Evolutionary conservation across 1,140 invertebrate species (phyloP), one percentile per base, ranked within the genome.

Genomic region (Micrasema minimum): DNA sequence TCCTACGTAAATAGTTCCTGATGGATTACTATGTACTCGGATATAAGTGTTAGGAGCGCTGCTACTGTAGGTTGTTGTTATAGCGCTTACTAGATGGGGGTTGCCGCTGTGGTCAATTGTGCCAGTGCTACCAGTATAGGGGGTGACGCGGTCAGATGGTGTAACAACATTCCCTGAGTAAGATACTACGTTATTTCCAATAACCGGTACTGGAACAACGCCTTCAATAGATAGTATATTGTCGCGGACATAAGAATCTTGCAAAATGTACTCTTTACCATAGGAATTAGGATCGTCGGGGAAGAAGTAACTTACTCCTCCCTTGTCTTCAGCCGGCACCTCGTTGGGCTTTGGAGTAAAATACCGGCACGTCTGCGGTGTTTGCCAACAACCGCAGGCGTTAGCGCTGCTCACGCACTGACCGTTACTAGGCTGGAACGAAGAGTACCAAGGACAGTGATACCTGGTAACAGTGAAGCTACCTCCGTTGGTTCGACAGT

Each of bases 401-500:
- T 23, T 41, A 16, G 38, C 22, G 35, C 37, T 59, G 12, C 10
- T 59, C 16, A 59, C 55, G 10, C 55, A 59, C 37, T 59, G 55
- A 11, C 55, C 55, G 10, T 18, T 59, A 20, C 16, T 41, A 0
- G 55, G 55, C 18, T 59, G 55, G 35, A 41, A 59, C 1, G 55
- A 22, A 3, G 55, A 59, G 16, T 59, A 59, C 55, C 55, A 46
- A 9, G 59, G 59, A 10, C 59, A 64, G 9, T 64, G 43, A 31
- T 16, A 26, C 14, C 43, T 46, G 3, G 41, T 46, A 14, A 14
- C 59, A 16, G 59, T 64, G 26, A 46, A 64, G 11, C 43, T 41
- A 10, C 22, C 11, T n/a, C 59, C 59, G 16, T 64, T 46, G n/a
- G 23, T 26, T n/a, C 18, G 48, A 67, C 65, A 67, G 12, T 67